A percentile compares a stretch with the other conserved stretches of the same genome.
These are phyloP conservation scores for Phrynocephalus versicolor DNA, from an alignment of 2,113 vertebrate species.

Conservation along the genomic window DNA sequence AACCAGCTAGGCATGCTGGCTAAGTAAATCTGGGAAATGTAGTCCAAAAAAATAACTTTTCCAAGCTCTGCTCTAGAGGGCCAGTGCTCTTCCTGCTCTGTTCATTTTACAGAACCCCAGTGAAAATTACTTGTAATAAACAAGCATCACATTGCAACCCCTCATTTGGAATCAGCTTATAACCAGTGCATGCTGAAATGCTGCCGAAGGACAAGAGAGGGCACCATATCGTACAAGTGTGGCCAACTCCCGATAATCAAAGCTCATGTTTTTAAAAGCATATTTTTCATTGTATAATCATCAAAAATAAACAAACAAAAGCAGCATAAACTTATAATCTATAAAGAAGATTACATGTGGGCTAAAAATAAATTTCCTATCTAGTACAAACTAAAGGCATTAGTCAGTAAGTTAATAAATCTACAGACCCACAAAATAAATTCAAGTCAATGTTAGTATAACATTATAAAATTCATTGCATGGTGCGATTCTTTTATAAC, in stretches of 20 bases:
- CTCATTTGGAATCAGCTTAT: neutral
- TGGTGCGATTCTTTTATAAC: no score
- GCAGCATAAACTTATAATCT: neutral
- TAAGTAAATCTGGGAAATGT: no score
- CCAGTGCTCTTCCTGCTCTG: neutral
- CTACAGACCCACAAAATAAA: no score
- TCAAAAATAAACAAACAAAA: neutral
- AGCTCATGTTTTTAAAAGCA: neutral
- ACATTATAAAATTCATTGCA: no score
- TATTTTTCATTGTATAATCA: neutral
- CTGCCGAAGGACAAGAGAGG: neutral
- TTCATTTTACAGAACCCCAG: neutral
- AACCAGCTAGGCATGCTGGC: neutral
- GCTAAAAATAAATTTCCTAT: neutral
- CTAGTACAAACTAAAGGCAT: neutral
- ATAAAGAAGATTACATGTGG: neutral
- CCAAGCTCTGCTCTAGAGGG: no score
- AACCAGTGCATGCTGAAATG: neutral
- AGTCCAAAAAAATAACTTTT: no score
- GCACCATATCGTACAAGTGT: neutral
- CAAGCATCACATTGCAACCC: neutral
- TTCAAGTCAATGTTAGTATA: no score
- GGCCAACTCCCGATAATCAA: neutral
- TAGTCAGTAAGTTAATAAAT: neutral
- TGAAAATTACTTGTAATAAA: neutral